Evolutionary conservation across 2,888 invertebrate genomes (phyloP).

Genomic region (Tupiocoris notatus): DNA sequence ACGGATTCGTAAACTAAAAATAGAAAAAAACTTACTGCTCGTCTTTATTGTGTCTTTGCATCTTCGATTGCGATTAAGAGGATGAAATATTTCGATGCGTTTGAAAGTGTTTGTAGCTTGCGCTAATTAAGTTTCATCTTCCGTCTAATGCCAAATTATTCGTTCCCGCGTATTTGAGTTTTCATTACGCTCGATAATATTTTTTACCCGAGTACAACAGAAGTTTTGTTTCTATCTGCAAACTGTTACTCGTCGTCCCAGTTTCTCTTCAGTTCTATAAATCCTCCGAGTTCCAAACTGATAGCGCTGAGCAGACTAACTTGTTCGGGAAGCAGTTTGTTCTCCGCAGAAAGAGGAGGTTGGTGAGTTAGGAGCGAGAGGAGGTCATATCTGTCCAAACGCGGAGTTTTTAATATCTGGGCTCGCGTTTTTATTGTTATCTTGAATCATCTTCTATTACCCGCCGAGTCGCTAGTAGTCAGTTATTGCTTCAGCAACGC

Average conservation of each 20-base stretch:
- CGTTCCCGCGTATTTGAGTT: too few species aligned
- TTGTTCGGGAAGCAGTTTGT: background rate
- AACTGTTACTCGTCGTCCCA: background rate
- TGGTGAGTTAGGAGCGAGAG: background rate
- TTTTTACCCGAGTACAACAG: background rate
- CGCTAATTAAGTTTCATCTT: too few species aligned
- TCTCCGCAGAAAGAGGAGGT: background rate
- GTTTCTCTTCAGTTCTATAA: background rate
- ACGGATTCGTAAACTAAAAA: too few species aligned
- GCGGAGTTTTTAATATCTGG: background rate
- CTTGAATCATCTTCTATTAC: background rate
- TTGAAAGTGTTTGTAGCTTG: too few species aligned
- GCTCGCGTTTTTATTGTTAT: background rate
- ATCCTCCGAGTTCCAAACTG: background rate
- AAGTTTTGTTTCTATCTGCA: background rate
- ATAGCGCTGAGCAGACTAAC: background rate
- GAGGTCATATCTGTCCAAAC: background rate
- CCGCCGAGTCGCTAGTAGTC: background rate
- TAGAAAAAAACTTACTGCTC: too few species aligned
- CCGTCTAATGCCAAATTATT: too few species aligned
- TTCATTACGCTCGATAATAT: background rate
- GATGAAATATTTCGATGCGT: too few species aligned
- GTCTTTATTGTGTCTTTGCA: too few species aligned
- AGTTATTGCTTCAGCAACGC: background rate
- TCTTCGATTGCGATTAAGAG: too few species aligned